A percentile compares a stretch with the other conserved stretches of the same genome.
These are phyloP conservation scores for Entomyzon cyanotis DNA, from an alignment of 2,113 vertebrate species.

Conservation along the genomic window DNA sequence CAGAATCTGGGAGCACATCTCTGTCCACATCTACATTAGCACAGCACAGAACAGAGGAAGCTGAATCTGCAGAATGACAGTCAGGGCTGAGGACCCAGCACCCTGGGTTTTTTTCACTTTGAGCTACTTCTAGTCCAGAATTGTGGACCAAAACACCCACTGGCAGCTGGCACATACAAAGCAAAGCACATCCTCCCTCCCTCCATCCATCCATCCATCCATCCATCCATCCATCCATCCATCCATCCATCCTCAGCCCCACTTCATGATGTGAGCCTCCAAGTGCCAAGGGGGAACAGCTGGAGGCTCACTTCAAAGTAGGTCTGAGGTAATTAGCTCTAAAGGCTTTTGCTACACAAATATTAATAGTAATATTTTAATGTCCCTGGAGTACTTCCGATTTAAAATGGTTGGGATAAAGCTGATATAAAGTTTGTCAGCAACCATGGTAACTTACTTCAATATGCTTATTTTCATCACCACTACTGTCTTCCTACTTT, in stretches of 20 bases:
- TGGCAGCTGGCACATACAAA: rapidly evolving
- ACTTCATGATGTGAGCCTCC: background rate
- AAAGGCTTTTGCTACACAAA: background rate
- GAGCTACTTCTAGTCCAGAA: background rate
- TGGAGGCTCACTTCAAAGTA: background rate
- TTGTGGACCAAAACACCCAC: background rate
- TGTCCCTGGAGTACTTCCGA: background rate
- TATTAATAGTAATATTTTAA: background rate
- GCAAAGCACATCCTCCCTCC: background rate
- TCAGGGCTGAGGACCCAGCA: background rate
- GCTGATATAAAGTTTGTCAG: background rate
- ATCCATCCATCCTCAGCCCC: background rate
- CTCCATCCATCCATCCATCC: background rate
- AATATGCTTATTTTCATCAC: background rate
- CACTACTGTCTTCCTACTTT: background rate
- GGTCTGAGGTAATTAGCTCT: background rate
- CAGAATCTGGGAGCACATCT: background rate
- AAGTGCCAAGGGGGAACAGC: background rate
- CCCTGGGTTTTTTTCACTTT: background rate
- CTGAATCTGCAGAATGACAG: background rate
- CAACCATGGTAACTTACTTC: background rate
- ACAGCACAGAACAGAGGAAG: background rate
- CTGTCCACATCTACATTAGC: background rate
- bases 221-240: background rate
- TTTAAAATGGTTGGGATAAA: background rate